These are phyloP conservation scores for Cataglyphis hispanica DNA, from an alignment of 1,140 invertebrate species.

Conservation along the genomic window DNA sequence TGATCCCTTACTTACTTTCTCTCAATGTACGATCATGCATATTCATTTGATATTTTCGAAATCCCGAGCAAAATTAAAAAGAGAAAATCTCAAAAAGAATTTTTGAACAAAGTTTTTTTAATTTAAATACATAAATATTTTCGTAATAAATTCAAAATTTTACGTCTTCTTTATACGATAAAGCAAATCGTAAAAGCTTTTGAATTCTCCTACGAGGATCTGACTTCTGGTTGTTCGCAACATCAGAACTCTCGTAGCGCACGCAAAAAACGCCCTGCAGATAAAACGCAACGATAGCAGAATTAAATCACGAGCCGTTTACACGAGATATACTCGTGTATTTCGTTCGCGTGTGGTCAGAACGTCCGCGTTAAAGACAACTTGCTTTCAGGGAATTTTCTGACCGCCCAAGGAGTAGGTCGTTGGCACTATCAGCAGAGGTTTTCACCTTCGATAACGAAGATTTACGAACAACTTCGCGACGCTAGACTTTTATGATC, in stretches of 20 bases:
- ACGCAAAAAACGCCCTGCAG: conserved; percentile 41
- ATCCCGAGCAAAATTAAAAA: conserved; percentile 30
- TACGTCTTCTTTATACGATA: background rate
- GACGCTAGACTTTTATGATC: background rate
- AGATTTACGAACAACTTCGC: conserved; percentile 25
- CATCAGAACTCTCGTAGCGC: conserved; percentile 39
- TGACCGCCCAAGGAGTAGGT: conserved; percentile 24
- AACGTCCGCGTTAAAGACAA: conserved; percentile 22
- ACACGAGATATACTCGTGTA: conserved; percentile 52
- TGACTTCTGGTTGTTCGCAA: background rate
- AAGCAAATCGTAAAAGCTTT: background rate
- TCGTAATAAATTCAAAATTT: background rate
- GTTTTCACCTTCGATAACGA: conserved; percentile 52
- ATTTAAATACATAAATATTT: background rate
- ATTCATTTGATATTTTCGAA: conserved; percentile 11
- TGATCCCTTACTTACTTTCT: conserved; percentile 21
- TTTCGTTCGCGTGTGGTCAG: conserved; percentile 62
- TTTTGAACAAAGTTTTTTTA: background rate
- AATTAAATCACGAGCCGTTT: conserved; percentile 64
- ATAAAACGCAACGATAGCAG: conserved; percentile 51
- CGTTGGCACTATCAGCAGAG: conserved; percentile 30
- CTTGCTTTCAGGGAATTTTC: conserved; percentile 48
- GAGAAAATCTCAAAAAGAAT: background rate
- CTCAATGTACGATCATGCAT: conserved; percentile 5
- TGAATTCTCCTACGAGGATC: background rate